phyloP scores from a whole-genome alignment of 2,888 invertebrate species.

The Drosophila melanosoma region DNA sequence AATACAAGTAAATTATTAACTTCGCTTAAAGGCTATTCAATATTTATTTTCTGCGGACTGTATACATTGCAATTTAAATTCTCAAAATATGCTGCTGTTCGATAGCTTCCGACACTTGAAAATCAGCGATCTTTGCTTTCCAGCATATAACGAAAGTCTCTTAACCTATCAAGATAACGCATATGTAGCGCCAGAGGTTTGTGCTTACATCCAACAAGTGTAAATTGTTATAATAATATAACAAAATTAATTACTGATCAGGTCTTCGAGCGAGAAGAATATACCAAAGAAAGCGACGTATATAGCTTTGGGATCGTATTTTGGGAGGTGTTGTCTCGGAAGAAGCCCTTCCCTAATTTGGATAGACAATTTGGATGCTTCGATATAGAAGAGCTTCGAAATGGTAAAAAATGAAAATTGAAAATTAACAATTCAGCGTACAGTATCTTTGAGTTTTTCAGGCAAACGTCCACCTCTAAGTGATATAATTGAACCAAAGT shows the following conservation, averaged over 20 bases:
- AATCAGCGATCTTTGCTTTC: neutral
- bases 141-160: neutral
- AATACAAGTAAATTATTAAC: neutral
- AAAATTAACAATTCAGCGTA: neutral
- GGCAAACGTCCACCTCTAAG: neutral
- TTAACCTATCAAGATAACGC: neutral
- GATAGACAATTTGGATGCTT: too few relatives aligned
- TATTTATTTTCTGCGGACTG: neutral
- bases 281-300: neutral
- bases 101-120: constrained; percentile 1
- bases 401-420: neutral
- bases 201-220: neutral
- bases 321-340: constrained; percentile 5
- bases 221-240: neutral
- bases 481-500: too few relatives aligned
- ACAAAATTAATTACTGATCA: neutral
- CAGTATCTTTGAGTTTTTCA: neutral
- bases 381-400: neutral
- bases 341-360: constrained; percentile 1
- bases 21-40: neutral
- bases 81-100: constrained; percentile 4
- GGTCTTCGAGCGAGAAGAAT: neutral
- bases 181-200: constrained; percentile 10
- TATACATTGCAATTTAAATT: neutral
- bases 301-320: constrained; percentile 10